Conservation (phyloP, 2,797 vertebrate genomes). For the Trematomus bernacchii region DNA sequence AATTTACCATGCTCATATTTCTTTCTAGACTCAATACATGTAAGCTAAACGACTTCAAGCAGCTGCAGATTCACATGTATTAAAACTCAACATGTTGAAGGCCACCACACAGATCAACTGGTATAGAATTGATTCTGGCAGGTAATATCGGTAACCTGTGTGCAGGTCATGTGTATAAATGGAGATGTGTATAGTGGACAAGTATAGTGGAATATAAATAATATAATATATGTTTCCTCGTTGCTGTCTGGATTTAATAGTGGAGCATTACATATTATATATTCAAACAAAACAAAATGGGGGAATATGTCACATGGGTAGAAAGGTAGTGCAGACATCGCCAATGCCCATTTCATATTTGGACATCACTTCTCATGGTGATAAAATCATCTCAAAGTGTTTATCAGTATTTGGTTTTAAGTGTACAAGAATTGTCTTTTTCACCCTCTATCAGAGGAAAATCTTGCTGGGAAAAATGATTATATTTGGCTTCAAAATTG, state of each 20-base stretch:
- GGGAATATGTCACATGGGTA: background rate
- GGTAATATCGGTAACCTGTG: background rate
- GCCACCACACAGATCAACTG: background rate
- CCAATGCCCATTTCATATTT: background rate
- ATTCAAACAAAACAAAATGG: no score
- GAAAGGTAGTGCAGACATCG: background rate
- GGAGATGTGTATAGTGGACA: no score
- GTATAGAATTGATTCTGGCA: background rate
- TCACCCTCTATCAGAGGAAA: constrained; percentile 20
- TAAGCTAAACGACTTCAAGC: background rate
- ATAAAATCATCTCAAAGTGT: background rate
- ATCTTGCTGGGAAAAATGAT: constrained; percentile 52
- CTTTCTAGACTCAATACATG: background rate
- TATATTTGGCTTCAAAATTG: constrained; percentile 66
- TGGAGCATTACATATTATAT: background rate
- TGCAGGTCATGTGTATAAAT: constrained; percentile 1
- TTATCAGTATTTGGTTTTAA: background rate
- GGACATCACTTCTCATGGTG: background rate
- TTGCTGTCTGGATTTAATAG: background rate
- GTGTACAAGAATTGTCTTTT: background rate
- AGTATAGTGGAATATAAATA: constrained; percentile 24
- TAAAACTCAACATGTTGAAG: background rate
- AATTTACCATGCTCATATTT: background rate
- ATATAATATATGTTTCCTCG: constrained; percentile 1
- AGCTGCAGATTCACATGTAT: background rate